Conservation (phyloP, 2,113 vertebrate species). For the Pteropus alecto region DNA sequence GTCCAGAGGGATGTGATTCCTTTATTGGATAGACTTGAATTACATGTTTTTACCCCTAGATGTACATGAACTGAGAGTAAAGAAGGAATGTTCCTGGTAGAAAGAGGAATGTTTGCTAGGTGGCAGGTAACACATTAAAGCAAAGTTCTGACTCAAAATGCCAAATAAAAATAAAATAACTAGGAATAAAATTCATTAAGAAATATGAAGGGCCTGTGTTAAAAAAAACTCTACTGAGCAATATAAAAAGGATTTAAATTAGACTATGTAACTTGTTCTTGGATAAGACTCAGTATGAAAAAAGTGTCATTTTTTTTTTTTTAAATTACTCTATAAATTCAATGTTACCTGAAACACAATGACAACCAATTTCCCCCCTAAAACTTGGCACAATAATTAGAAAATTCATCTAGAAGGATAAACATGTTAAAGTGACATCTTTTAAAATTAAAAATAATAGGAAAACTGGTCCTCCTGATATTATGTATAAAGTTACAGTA, state of each 20-base stretch:
- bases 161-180: conserved; percentile 25
- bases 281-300: conserved; percentile 6
- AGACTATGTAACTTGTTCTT: neutral
- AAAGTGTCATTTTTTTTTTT: neutral
- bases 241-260: conserved; percentile 26
- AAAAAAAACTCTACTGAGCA: neutral
- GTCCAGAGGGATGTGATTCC: neutral
- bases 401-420: neutral
- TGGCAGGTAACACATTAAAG: neutral
- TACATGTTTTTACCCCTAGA: neutral
- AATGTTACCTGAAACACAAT: neutral
- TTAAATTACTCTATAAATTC: neutral
- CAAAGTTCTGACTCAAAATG: conserved; percentile 36
- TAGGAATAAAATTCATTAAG: conserved; percentile 18
- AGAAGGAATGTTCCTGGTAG: neutral
- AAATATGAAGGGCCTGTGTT: neutral
- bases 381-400: neutral
- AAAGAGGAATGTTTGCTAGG: neutral
- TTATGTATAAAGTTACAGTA: neutral
- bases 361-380: neutral
- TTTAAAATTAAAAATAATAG: neutral
- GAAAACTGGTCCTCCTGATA: neutral
- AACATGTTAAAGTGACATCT: neutral
- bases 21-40: neutral
- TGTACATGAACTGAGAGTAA: neutral